Evolutionary conservation across 2,888 invertebrate species (phyloP).

Genomic region (Hydrotaea cyrtoneurina): DNA sequence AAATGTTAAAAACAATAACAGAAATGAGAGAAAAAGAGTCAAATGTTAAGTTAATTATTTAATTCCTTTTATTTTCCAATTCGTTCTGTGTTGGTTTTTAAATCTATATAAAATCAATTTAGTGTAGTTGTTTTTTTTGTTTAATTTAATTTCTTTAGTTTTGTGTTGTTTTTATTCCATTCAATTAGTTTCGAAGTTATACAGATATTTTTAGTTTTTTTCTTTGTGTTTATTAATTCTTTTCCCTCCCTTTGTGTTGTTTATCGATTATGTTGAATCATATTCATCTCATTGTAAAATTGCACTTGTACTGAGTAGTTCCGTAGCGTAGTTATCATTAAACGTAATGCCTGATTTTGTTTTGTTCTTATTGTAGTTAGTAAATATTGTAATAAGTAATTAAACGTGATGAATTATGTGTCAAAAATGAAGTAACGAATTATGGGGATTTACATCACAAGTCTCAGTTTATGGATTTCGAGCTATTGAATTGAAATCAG

Average conservation of each 20-base stretch:
- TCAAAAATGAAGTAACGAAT: no score
- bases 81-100: conserved; percentile 32
- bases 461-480: no score
- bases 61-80: conserved; percentile 32
- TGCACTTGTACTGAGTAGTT: conserved; percentile 1
- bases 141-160: conserved; percentile 10
- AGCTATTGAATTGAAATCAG: no score
- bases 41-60: conserved; percentile 47
- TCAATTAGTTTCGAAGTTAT: conserved; percentile 44
- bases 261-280: conserved; percentile 10
- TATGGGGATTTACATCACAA: no score
- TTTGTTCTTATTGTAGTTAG: background rate
- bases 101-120: conserved; percentile 31
- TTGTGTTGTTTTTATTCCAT: conserved; percentile 43
- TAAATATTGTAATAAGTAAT: no score
- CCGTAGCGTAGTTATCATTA: background rate
- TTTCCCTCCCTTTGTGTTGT: background rate
- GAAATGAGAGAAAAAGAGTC: conserved; percentile 17
- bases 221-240: background rate
- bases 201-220: conserved; percentile 18
- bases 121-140: conserved; percentile 39
- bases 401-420: no score
- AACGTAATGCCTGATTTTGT: background rate
- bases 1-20: conserved; percentile 5
- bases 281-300: conserved; percentile 38